phyloP scores from a whole-genome alignment of 2,113 vertebrate species.

The Larimichthys polyactis region DNA sequence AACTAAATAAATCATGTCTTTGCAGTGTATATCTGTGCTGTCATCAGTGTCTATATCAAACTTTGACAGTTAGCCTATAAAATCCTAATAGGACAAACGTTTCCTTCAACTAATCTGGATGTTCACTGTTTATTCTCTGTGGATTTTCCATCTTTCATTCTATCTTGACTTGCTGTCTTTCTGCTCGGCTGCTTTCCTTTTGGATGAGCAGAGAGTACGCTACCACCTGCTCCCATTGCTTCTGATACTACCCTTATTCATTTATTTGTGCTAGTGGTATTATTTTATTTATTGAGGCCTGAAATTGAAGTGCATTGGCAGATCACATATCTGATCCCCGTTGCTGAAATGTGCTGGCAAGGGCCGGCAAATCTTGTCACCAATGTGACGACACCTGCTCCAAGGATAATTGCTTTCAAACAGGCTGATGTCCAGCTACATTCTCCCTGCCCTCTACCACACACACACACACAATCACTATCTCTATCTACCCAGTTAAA shows the following conservation, averaged over 20 bases:
- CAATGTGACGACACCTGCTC: slow-evolving; percentile 60
- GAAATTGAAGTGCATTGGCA: slow-evolving; percentile 46
- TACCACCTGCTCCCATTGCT: slow-evolving; percentile 34
- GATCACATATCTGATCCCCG: slow-evolving; percentile 52
- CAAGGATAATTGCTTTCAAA: slow-evolving; percentile 66
- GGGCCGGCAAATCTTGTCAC: slow-evolving; percentile 44
- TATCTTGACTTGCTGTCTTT: not conserved
- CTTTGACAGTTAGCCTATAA: not conserved
- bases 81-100: not conserved
- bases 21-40: not conserved
- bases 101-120: not conserved
- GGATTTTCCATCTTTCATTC: slow-evolving; percentile 8
- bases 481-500: not conserved
- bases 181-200: slow-evolving; percentile 14
- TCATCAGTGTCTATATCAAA: not conserved
- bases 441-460: not conserved
- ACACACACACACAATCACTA: not conserved
- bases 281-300: slow-evolving; percentile 45
- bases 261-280: slow-evolving; percentile 23
- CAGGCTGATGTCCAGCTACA: slow-evolving; percentile 16
- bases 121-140: not conserved
- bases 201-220: slow-evolving; percentile 20
- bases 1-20: not conserved
- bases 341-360: slow-evolving; percentile 27
- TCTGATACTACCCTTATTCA: slow-evolving; percentile 27